Base-by-base conservation (phyloP, 2,113 vertebrate genomes). In the Ceyx cyanopectus region DNA sequence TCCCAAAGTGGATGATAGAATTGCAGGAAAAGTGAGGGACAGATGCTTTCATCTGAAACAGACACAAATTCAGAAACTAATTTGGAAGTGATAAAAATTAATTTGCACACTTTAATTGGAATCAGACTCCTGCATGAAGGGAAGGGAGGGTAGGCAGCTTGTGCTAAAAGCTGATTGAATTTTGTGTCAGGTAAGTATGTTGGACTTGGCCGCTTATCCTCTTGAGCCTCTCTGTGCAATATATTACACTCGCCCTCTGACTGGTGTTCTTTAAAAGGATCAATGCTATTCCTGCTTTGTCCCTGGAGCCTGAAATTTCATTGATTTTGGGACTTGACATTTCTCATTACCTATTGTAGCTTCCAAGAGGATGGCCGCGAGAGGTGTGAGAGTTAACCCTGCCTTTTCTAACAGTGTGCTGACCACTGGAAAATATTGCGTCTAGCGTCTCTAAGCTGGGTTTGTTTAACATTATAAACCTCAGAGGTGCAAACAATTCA, bases 91-190 rank as follows among this genome's bases (percentile, higher is more conserved):
- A 98, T 96, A 98, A 97, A 98, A 98, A 98, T 98, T 98, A 98
- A 98, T 99, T 98, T 98, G 98, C 98, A 94, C 98, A 97, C 96
- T 98, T 97, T 98, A 98, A 99, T 99, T 99, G 98, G 98, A 98
- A 98, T 95, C 97, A 94, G 96, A 93, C 95, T 94, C 89, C 95
- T 87, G 90, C 95, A 87, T 95, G 94, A 97, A 96, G 97, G 96
- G 95, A 96, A 92, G 95, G 80, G 54, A 94, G 89, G 51, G 78
- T 90, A 96, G 89, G 96, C 98, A 98, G 97, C 97, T 94, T 88
- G 97, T 97, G 97, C 93, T 94, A 91, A 94, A 94, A 94, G 95
- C 97, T 98, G 99, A 99, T 99, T 98, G 98, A 98, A 98, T 99
- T 98, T 98, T 98, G 99, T 98, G 98, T 99, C 97, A 97, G 98